These are phyloP conservation scores for Pseudoips prasinana DNA, from an alignment of 2,888 invertebrate species.

Conservation along the genomic window DNA sequence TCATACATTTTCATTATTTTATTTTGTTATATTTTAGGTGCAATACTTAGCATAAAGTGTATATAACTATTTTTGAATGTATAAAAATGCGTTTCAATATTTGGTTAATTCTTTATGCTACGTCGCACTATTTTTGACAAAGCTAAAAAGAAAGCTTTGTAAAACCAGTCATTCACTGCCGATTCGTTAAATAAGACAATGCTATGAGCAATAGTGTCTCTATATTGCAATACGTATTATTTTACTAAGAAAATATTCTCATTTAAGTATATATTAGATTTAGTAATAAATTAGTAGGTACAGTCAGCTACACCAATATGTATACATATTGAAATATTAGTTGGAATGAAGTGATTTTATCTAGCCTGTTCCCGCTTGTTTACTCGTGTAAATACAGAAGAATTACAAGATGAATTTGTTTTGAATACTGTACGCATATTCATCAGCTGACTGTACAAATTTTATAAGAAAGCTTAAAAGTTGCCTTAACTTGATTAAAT, in stretches of 20 bases:
- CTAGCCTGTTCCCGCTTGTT: no score
- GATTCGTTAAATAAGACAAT: conserved; percentile 50
- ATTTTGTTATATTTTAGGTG: conserved; percentile 41
- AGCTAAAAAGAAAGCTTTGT: conserved; percentile 39
- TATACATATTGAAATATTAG: no score
- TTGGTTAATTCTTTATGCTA: conserved; percentile 43
- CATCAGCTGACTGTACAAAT: no score
- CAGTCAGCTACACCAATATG: no score
- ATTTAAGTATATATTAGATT: conserved; percentile 32
- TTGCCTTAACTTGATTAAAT: conserved; percentile 31
- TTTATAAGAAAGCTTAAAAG: conserved; percentile 24
- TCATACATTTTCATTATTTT: conserved; percentile 15
- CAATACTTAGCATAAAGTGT: conserved; percentile 58
- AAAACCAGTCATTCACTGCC: conserved; percentile 77
- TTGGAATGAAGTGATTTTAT: no score
- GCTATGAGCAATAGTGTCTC: conserved; percentile 58
- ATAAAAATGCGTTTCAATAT: conserved; percentile 4
- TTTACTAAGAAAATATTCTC: conserved; percentile 55
- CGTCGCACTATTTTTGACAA: conserved; percentile 32
- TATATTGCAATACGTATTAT: conserved; percentile 59
- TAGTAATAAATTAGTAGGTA: conserved; percentile 27
- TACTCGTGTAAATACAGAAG: no score
- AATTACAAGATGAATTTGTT: no score
- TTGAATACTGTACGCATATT: no score
- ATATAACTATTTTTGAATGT: conserved; percentile 8